Conservation (phyloP, 2,888 invertebrate genomes). For the Limnephilus marmoratus region DNA sequence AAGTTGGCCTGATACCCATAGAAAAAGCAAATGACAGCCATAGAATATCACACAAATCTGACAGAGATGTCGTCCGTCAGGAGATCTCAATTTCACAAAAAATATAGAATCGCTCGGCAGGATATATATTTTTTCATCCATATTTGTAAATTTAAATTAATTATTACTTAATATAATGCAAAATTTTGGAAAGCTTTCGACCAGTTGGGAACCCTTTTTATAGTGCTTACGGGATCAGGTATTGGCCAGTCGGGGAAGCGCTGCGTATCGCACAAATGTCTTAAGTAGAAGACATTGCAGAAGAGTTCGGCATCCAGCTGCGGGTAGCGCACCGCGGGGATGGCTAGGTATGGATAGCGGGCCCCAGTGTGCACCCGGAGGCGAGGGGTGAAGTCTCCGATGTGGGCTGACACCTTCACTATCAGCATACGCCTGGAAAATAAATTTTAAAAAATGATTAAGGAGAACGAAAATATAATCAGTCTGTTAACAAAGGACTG, state of each 20-base stretch:
- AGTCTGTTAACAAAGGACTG: too few species aligned
- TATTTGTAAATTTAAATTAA: too few species aligned
- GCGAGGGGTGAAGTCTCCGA: conserved; percentile 97
- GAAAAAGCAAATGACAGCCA: too few species aligned
- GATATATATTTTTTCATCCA: too few species aligned
- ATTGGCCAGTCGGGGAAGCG: conserved; percentile 99
- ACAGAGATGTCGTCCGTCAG: too few species aligned
- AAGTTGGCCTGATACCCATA: too few species aligned
- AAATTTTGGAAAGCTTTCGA: too few species aligned
- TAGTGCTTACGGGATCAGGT: conserved; percentile 89
- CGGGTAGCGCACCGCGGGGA: conserved; percentile 95
- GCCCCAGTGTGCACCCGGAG: conserved; percentile 96
- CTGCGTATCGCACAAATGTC: conserved; percentile 94
- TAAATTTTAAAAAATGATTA: background rate
- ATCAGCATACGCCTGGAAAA: conserved; percentile 89
- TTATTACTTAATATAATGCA: too few species aligned
- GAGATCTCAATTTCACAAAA: too few species aligned
- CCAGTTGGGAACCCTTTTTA: background rate
- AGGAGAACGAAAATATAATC: background rate
- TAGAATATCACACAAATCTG: too few species aligned
- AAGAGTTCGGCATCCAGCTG: conserved; percentile 97
- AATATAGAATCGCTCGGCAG: too few species aligned
- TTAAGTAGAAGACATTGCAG: conserved; percentile 98
- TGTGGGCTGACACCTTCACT: conserved; percentile 97
- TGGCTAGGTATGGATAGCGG: conserved; percentile 95